Evolutionary conservation across 1,140 invertebrate genomes (phyloP).

Genomic region (Doryteuthis pealeii): DNA sequence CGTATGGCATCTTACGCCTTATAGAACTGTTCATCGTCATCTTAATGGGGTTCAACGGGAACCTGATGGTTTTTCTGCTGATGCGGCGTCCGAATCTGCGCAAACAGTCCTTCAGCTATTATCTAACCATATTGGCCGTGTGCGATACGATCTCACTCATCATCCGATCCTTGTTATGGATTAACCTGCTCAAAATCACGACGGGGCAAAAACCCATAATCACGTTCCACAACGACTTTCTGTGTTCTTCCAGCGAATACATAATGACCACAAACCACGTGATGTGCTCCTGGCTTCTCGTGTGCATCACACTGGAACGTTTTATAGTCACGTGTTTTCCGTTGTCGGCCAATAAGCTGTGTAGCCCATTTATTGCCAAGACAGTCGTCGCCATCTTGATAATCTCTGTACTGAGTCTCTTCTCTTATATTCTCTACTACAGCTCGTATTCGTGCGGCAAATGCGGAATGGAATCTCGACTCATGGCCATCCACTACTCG

Average conservation of each 20-base stretch:
- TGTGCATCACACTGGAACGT: constrained; percentile 22
- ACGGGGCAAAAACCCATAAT: background rate
- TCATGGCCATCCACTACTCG: constrained; percentile 24
- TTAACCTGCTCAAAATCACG: constrained; percentile 14
- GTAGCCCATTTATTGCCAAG: constrained; percentile 2
- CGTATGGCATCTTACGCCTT: constrained; percentile 16
- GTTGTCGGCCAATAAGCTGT: constrained; percentile 9
- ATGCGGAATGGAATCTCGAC: constrained; percentile 8
- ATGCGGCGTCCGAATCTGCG: constrained; percentile 19
- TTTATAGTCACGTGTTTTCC: constrained; percentile 23
- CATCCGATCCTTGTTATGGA: constrained; percentile 24
- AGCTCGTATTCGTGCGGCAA: constrained; percentile 16
- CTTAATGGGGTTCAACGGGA: constrained; percentile 19
- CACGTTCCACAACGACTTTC: constrained; percentile 2
- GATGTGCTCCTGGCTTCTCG: constrained; percentile 24
- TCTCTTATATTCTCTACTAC: constrained; percentile 16
- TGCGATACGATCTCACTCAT: constrained; percentile 21
- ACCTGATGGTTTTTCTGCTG: constrained; percentile 13
- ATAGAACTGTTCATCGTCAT: constrained; percentile 13
- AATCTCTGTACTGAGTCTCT: background rate
- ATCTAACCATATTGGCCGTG: constrained; percentile 14
- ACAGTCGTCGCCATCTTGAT: constrained; percentile 12
- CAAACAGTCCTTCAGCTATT: constrained; percentile 21
- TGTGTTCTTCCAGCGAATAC: constrained; percentile 21
- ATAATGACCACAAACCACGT: constrained; percentile 22